These are phyloP conservation scores for Helleia helle DNA, from an alignment of 2,888 invertebrate species.

Conservation along the genomic window DNA sequence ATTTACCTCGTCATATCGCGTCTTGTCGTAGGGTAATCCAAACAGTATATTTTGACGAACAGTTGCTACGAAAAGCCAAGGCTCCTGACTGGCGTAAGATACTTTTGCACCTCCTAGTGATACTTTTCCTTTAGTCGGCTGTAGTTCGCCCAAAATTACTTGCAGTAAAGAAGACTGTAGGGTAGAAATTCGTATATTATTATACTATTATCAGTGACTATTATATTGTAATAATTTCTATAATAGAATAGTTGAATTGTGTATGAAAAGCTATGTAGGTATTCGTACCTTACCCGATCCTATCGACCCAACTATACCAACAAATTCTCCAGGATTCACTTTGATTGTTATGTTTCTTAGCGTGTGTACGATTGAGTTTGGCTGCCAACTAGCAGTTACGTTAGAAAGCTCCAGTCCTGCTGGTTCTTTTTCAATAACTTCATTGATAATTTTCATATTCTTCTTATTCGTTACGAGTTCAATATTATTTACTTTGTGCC, in stretches of 20 bases:
- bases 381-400: conserved; percentile 18
- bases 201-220: no score
- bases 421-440: neutral
- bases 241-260: no score
- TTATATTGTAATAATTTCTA: no score
- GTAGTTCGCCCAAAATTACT: conserved; percentile 82
- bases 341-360: conserved; percentile 62
- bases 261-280: no score
- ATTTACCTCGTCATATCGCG: conserved; percentile 57
- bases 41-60: conserved; percentile 91
- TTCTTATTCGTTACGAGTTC: neutral
- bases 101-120: conserved; percentile 73
- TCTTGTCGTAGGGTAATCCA: conserved; percentile 77
- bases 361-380: conserved; percentile 41
- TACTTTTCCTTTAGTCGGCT: conserved; percentile 75
- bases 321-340: conserved; percentile 68
- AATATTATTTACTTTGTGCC: conserved; percentile 37
- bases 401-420: neutral
- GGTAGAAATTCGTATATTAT: conserved; percentile 21
- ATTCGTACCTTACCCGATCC: conserved; percentile 77
- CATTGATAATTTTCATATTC: conserved; percentile 32
- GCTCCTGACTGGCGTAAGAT: conserved; percentile 87
- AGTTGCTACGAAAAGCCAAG: conserved; percentile 87
- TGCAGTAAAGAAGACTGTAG: conserved; percentile 77
- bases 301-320: conserved; percentile 82